These are phyloP conservation scores for Rhysida immarginata DNA, from an alignment of 1,140 invertebrate genomes.

Conservation along the genomic window DNA sequence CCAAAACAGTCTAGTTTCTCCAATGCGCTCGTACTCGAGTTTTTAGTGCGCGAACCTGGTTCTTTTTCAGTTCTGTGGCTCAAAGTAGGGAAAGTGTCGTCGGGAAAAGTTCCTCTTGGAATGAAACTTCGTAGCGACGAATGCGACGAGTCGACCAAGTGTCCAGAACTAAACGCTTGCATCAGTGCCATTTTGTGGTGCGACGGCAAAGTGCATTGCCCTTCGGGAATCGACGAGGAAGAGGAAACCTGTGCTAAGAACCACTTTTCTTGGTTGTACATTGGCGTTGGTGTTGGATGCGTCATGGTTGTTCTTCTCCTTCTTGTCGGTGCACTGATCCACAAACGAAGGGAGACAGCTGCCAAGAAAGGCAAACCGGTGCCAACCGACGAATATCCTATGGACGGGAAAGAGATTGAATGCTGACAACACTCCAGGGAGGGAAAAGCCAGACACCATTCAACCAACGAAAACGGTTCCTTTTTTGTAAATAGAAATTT, in stretches of 20 bases:
- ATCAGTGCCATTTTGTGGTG: conserved; percentile 72
- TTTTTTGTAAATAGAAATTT: too few relatives aligned
- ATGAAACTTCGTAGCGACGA: conserved; percentile 4
- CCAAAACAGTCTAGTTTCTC: background rate
- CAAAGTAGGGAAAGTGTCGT: background rate
- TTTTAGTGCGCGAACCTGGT: conserved; percentile 5
- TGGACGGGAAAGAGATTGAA: conserved; percentile 8
- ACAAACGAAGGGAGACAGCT: background rate
- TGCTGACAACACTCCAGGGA: too few relatives aligned
- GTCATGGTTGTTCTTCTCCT: background rate
- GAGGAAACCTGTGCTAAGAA: conserved; percentile 49
- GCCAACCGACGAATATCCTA: conserved; percentile 9
- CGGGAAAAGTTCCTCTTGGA: background rate
- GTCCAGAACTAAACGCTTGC: conserved; percentile 75
- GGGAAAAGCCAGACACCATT: too few relatives aligned
- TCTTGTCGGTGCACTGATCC: background rate
- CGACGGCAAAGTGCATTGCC: conserved; percentile 60
- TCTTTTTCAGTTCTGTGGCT: background rate
- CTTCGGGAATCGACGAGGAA: conserved; percentile 65
- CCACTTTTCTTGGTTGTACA: conserved; percentile 37
- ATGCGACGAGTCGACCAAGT: conserved; percentile 43
- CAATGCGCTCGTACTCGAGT: conserved; percentile 7
- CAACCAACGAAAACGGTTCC: too few relatives aligned
- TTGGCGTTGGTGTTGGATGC: conserved; percentile 7
- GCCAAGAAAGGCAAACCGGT: conserved; percentile 10